phyloP scores from a whole-genome alignment of 2,113 vertebrate species.

The Tiliqua scincoides region DNA sequence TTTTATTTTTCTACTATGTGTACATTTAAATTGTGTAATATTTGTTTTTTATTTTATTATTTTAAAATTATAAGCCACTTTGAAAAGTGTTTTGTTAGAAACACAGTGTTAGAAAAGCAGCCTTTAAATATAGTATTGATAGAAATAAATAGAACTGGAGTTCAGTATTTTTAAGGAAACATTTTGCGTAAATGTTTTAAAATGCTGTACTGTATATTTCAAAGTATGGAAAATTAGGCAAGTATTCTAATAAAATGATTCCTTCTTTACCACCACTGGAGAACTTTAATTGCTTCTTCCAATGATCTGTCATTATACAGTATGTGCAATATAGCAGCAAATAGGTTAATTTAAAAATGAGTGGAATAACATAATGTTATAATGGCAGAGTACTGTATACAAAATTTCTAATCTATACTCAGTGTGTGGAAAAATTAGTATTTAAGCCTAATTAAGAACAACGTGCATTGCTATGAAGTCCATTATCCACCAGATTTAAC shows the following conservation, averaged over 20 bases:
- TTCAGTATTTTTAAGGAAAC: not conserved
- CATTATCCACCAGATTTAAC: not conserved
- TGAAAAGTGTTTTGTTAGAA: too few species aligned
- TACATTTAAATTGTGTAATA: too few species aligned
- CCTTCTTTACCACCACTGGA: not conserved
- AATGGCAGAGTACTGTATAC: not conserved
- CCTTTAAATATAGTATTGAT: too few species aligned
- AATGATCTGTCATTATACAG: not conserved
- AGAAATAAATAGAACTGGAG: too few species aligned
- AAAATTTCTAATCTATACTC: constrained; percentile 5
- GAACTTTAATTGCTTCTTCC: not conserved
- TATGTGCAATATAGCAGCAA: not conserved
- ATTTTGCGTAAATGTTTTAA: not conserved
- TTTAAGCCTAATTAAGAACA: not conserved
- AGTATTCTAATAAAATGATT: not conserved
- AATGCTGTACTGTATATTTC: not conserved
- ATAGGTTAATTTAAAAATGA: constrained; percentile 3
- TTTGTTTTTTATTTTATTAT: too few species aligned
- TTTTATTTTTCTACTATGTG: too few species aligned
- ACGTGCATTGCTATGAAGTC: not conserved
- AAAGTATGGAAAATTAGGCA: not conserved
- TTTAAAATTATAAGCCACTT: too few species aligned
- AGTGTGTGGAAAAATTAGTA: not conserved
- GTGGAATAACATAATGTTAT: not conserved
- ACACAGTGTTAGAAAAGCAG: too few species aligned